phyloP scores from a whole-genome alignment of 2,113 vertebrate genomes.

The Falco punctatus region DNA sequence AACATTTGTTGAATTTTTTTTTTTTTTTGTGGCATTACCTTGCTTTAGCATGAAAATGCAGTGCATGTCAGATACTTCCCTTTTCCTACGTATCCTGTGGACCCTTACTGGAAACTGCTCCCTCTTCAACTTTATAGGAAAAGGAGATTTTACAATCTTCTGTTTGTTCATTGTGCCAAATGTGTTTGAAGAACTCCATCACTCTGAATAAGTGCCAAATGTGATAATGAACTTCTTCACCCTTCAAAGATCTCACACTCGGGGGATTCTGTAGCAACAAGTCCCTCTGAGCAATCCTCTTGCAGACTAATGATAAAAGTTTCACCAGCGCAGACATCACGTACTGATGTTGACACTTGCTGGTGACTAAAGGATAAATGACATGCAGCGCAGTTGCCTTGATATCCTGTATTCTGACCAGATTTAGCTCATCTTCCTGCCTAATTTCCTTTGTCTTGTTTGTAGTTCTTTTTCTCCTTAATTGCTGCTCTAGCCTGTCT shows the following conservation, averaged over 20 bases:
- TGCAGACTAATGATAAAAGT: slow-evolving; percentile 17
- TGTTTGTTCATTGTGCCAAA: slow-evolving; percentile 26
- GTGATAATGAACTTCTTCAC: slow-evolving; percentile 1
- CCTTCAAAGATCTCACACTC: background rate
- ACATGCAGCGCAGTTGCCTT: slow-evolving; percentile 26
- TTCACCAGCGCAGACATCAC: slow-evolving; percentile 7
- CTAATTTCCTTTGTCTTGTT: slow-evolving; percentile 70
- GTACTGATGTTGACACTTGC: slow-evolving; percentile 41
- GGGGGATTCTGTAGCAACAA: slow-evolving; percentile 2
- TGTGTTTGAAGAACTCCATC: slow-evolving; percentile 11
- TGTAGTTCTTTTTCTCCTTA: slow-evolving; percentile 61
- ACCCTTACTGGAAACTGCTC: background rate
- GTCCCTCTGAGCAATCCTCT: slow-evolving; percentile 9
- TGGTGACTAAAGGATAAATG: slow-evolving; percentile 49
- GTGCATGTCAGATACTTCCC: background rate
- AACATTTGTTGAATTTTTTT: background rate
- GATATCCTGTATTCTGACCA: slow-evolving; percentile 70
- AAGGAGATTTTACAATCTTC: slow-evolving; percentile 10
- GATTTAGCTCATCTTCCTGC: slow-evolving; percentile 63
- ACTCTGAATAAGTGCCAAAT: background rate
- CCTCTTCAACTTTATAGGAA: background rate
- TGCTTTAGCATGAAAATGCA: background rate
- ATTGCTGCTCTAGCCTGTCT: slow-evolving; percentile 48
- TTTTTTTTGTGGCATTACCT: background rate
- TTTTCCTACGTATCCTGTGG: background rate